Base-by-base conservation (phyloP, 2,888 invertebrate species). In the Andrena trimmerana region DNA sequence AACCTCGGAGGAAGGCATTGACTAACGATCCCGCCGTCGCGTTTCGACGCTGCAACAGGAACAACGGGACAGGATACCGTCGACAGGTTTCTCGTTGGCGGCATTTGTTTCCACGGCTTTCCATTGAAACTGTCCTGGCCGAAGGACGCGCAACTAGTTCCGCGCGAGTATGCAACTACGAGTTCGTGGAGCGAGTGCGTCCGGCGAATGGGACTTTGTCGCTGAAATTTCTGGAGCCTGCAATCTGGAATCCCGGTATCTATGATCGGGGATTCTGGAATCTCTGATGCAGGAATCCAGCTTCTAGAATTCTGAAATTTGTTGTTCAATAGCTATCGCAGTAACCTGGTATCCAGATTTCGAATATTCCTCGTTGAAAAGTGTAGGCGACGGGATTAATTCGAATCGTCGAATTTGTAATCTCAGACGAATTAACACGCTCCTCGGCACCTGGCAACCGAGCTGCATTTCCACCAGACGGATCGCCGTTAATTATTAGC, bases 1-100 rank as follows among this genome's bases (percentile, higher is more conserved):
- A 75, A 78, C 78, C 81, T 81, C 83, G 90, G 86, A 75, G 75
- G 79, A 72, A 76, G 86, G 88, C 87, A 71, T 86, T 87, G 87
- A 87, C 86, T 88, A 87, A 88, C 87, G 88, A 87, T 87, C 88
- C 86, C 68, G 76, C 76, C 65, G 87, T 74, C 85, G 81, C 74
- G 79, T 84, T 81, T 84, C 88, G 77, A 75, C 78, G 83, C 88
- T 63, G 74, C 86, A 75, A 83, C 70, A 71, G 68, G 2, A 42
- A 50, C 62, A 86, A 83, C 75, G 76, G 79, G 81, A 73, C 81
- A 74, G 77, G 86, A 75, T 52, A 54, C 59, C 78, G 75, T 67
- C 75, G 78, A 86, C 86, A 82, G 77, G 85, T 78, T 70, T 60
- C 60, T 77, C 86, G 70, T 75, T 68, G 59, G 60, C 48, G 42